Percentiles rank a stretch among this genome's conserved stretches.
Evolutionary conservation across 2,888 invertebrate genomes (phyloP).

Genomic region (Phania funesta): DNA sequence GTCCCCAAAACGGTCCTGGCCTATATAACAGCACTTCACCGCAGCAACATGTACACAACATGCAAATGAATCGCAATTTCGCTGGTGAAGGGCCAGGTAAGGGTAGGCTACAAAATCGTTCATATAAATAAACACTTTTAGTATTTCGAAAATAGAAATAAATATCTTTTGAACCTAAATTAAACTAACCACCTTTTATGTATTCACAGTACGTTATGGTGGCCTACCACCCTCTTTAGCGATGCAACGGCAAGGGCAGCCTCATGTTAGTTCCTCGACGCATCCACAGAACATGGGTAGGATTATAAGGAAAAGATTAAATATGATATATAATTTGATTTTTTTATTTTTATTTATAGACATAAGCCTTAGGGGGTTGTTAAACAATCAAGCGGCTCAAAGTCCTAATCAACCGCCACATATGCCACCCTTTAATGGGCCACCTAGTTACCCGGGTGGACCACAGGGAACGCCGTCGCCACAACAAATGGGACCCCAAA

Average conservation of each 20-base stretch:
- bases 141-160: constrained; percentile 2
- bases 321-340: not conserved
- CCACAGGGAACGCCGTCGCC: constrained; percentile 79
- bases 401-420: constrained; percentile 78
- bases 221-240: constrained; percentile 77
- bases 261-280: constrained; percentile 85
- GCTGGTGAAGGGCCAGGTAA: constrained; percentile 78
- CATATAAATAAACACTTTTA: constrained; percentile 53
- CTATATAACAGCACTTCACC: constrained; percentile 78
- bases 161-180: not conserved
- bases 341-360: constrained; percentile 71
- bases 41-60: constrained; percentile 78
- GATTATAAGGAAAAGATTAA: too few relatives aligned
- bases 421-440: constrained; percentile 77
- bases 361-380: constrained; percentile 80
- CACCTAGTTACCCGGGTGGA: constrained; percentile 79
- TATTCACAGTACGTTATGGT: constrained; percentile 78
- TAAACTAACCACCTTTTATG: too few relatives aligned
- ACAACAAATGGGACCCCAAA: constrained; percentile 77
- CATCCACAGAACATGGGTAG: constrained; percentile 84
- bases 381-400: constrained; percentile 80
- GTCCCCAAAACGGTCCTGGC: constrained; percentile 79
- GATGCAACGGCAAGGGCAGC: constrained; percentile 81
- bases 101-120: constrained; percentile 70
- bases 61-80: constrained; percentile 78